These are phyloP conservation scores for Seriola quinqueradiata DNA, from an alignment of 2,113 vertebrate species.

Conservation along the genomic window DNA sequence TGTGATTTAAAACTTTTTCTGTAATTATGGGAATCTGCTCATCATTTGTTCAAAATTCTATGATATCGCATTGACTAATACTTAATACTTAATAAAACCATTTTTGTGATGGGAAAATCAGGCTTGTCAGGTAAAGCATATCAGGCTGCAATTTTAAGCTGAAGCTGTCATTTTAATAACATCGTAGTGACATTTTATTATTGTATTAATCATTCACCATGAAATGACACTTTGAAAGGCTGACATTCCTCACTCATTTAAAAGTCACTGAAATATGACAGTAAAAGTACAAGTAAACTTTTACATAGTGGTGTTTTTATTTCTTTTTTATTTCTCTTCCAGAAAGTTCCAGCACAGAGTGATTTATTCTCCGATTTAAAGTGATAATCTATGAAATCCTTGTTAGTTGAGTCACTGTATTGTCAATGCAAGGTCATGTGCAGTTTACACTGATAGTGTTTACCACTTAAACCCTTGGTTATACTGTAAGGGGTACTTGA, in stretches of 20 bases:
- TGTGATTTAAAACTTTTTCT: slow-evolving; percentile 2
- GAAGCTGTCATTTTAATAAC: slow-evolving; percentile 56
- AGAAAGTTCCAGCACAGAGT: not conserved
- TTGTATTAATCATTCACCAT: slow-evolving; percentile 59
- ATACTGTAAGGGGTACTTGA: not conserved
- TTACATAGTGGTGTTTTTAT: not conserved
- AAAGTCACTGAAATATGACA: slow-evolving; percentile 40
- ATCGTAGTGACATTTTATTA: slow-evolving; percentile 63
- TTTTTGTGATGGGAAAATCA: slow-evolving; percentile 51
- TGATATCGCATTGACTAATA: slow-evolving; percentile 7
- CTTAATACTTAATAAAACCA: not conserved
- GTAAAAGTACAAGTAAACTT: slow-evolving; percentile 13
- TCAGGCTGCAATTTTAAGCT: slow-evolving; percentile 58
- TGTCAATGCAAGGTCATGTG: not conserved
- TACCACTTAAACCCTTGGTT: not conserved
- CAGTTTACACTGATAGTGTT: not conserved
- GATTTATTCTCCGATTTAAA: not conserved
- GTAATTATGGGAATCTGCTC: slow-evolving; percentile 19
- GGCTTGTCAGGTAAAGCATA: slow-evolving; percentile 50
- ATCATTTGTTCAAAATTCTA: slow-evolving; percentile 29
- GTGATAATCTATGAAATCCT: not conserved
- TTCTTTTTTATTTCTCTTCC: not conserved
- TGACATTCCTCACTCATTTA: slow-evolving; percentile 66
- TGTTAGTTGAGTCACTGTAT: not conserved
- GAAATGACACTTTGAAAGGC: slow-evolving; percentile 49